Percentiles rank a stretch among this genome's conserved stretches.
Conservation (phyloP, 2,888 invertebrate species). For the Phymatocera aterrima region DNA sequence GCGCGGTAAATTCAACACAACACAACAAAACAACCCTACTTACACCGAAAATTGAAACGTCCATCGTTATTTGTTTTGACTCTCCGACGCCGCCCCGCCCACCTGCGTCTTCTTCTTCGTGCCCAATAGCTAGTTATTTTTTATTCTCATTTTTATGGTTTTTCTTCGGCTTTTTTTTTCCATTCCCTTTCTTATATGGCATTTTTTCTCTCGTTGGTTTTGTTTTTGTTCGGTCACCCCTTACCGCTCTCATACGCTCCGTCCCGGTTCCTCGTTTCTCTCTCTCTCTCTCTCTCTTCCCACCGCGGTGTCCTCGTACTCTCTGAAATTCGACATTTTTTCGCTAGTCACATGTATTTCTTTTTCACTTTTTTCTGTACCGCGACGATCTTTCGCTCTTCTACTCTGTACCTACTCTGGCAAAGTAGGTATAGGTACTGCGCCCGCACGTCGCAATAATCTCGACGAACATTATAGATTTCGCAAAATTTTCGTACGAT, state of each 20-base stretch:
- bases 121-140: neutral
- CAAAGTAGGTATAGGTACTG: neutral
- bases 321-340: neutral
- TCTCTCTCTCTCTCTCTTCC: too few relatives aligned
- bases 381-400: neutral
- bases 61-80: constrained; percentile 71
- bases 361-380: constrained; percentile 48
- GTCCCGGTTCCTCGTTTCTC: constrained; percentile 2
- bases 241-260: constrained; percentile 50
- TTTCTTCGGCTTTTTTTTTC: neutral
- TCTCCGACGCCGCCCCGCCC: constrained; percentile 67
- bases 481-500: too few relatives aligned
- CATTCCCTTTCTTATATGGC: constrained; percentile 43
- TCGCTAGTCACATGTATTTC: constrained; percentile 50
- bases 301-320: neutral
- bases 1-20: constrained; percentile 14
- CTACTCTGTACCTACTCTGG: neutral
- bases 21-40: too few relatives aligned
- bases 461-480: too few relatives aligned
- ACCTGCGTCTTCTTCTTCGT: constrained; percentile 46
- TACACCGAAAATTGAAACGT: constrained; percentile 65
- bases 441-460: too few relatives aligned
- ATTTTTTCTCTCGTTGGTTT: constrained; percentile 41
- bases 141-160: neutral
- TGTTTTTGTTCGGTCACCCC: constrained; percentile 50